A percentile compares a stretch with the other conserved stretches of the same genome.
Conservation (phyloP, 2,797 vertebrate species). For the Enteromius treurensis region DNA sequence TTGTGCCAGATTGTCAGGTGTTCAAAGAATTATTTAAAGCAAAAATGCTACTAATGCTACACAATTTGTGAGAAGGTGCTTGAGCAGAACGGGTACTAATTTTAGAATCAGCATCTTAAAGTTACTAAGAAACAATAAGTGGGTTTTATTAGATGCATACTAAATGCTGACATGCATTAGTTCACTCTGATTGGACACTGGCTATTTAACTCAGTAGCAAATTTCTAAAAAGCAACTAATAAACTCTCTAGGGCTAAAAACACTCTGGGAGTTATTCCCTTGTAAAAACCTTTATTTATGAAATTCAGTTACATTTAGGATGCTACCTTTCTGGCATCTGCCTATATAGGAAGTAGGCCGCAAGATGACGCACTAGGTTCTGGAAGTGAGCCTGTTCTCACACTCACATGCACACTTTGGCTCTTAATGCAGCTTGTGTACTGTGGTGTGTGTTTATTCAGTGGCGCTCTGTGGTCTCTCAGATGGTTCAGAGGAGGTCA, state of each 20-base stretch:
- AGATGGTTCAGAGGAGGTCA: conserved; percentile 17
- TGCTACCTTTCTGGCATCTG: not conserved
- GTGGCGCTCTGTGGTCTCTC: conserved; percentile 5
- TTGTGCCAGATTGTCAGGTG: not conserved
- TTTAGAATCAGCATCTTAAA: not conserved
- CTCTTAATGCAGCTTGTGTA: not conserved
- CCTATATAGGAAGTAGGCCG: not conserved
- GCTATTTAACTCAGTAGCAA: not conserved
- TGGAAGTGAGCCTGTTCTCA: not conserved
- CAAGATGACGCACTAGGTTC: not conserved
- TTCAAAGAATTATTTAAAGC: not conserved
- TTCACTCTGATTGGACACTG: not conserved
- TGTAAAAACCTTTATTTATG: not conserved
- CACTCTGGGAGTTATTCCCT: not conserved
- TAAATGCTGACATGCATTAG: not conserved
- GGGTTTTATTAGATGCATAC: not conserved
- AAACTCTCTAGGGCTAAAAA: not conserved
- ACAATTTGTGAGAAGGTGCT: no score
- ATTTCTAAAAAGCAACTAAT: not conserved
- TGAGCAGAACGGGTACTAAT: not conserved
- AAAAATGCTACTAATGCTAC: no score
- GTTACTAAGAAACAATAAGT: not conserved
- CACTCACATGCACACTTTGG: not conserved
- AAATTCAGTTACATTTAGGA: not conserved
- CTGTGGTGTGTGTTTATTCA: conserved; percentile 7